Conservation (phyloP, 2,797 vertebrate species). For the Spheniscus humboldti region DNA sequence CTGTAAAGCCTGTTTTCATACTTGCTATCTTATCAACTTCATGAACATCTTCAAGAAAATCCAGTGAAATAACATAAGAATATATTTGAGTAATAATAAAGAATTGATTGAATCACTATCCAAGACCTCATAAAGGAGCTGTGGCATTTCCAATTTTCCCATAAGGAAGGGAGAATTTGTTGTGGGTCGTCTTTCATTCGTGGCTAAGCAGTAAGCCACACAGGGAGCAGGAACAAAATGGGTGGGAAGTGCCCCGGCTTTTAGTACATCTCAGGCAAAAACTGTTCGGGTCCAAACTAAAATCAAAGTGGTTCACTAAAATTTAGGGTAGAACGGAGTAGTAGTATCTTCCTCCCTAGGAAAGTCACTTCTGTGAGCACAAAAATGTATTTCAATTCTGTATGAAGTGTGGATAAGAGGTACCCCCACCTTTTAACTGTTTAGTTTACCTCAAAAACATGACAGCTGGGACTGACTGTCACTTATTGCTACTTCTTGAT, state of each 20-base stretch:
- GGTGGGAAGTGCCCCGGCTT: not conserved
- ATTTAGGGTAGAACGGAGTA: not conserved
- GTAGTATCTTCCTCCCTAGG: not conserved
- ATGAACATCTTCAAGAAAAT: not conserved
- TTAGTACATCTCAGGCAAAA: not conserved
- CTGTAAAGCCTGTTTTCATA: not conserved
- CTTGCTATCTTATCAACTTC: not conserved
- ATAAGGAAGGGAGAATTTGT: not conserved
- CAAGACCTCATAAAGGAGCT: not conserved
- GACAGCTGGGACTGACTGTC: not conserved
- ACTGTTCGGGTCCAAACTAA: not conserved
- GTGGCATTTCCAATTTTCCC: not conserved
- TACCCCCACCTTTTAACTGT: not conserved
- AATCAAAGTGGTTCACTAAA: not conserved
- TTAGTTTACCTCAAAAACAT: not conserved
- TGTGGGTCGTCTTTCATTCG: not conserved
- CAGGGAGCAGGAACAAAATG: not conserved
- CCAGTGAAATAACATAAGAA: not conserved
- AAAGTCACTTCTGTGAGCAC: not conserved
- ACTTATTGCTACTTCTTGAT: not conserved
- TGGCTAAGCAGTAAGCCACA: not conserved
- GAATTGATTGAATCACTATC: not conserved
- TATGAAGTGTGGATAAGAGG: not conserved
- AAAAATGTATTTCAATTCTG: not conserved
- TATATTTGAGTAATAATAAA: not conserved